These are phyloP conservation scores for Lophius americanus DNA, from an alignment of 2,797 vertebrate genomes.

Conservation along the genomic window DNA sequence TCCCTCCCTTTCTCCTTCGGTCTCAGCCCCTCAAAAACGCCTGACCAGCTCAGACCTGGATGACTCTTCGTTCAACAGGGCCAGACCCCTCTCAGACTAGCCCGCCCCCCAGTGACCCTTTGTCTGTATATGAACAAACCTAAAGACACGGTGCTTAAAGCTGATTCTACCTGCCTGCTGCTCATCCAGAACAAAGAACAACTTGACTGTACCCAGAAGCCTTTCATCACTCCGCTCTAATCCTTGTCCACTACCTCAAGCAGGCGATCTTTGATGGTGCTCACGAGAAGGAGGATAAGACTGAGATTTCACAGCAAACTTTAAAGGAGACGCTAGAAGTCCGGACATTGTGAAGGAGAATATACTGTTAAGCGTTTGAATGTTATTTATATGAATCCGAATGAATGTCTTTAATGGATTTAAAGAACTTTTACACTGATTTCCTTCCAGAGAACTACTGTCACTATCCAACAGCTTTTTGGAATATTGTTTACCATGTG, in stretches of 20 bases:
- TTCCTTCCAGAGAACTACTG: not conserved
- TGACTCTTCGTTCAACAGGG: slow-evolving; percentile 56
- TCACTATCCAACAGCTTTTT: slow-evolving; percentile 6
- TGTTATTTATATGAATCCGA: slow-evolving; percentile 46
- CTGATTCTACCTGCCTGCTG: slow-evolving; percentile 20
- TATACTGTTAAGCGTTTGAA: slow-evolving; percentile 26
- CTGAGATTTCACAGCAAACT: slow-evolving; percentile 3
- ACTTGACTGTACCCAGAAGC: slow-evolving; percentile 14
- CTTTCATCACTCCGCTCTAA: slow-evolving; percentile 21
- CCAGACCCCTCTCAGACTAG: slow-evolving; percentile 66
- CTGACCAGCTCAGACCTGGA: slow-evolving; percentile 71
- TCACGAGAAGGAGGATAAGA: slow-evolving; percentile 3
- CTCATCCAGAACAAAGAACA: slow-evolving; percentile 37
- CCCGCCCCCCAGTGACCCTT: slow-evolving; percentile 57
- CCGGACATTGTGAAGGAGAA: slow-evolving; percentile 25
- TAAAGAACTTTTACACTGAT: slow-evolving; percentile 20
- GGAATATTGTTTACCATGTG: slow-evolving; percentile 12
- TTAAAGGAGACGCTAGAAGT: slow-evolving; percentile 2
- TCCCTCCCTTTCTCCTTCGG: not conserved
- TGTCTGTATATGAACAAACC: slow-evolving; percentile 10
- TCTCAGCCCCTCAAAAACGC: slow-evolving; percentile 76
- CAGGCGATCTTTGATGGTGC: slow-evolving; percentile 32
- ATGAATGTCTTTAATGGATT: slow-evolving; percentile 47
- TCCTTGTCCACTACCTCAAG: slow-evolving; percentile 59
- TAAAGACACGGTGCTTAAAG: slow-evolving; percentile 34